Evolutionary conservation across 2,113 vertebrate species (phyloP).

Genomic region (Brienomyrus longianalis): DNA sequence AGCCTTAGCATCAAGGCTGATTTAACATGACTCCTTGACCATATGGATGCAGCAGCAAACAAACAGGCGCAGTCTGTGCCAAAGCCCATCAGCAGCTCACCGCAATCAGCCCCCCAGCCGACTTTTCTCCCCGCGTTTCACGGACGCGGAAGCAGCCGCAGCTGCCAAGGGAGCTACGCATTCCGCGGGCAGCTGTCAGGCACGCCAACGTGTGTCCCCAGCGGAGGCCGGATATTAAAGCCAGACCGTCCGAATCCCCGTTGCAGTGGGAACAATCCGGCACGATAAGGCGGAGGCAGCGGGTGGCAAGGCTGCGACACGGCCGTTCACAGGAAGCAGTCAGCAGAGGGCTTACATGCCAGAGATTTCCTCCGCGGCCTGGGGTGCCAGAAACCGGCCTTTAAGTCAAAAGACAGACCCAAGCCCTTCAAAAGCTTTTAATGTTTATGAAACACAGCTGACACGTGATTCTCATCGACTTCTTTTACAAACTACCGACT

Average conservation of each 20-base stretch:
- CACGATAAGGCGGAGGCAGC: not conserved
- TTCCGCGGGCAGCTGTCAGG: not conserved
- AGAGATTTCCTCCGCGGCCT: not conserved
- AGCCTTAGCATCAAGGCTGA: not conserved
- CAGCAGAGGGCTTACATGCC: not conserved
- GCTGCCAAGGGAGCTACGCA: not conserved
- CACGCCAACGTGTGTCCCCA: not conserved
- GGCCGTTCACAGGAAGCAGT: not conserved
- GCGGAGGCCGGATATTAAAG: not conserved
- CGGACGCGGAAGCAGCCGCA: not conserved
- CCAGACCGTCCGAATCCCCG: not conserved
- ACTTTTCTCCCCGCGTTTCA: not conserved
- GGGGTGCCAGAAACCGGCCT: not conserved
- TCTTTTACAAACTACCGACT: not conserved
- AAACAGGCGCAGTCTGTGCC: not conserved
- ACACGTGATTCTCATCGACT: not conserved
- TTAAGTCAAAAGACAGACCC: not conserved
- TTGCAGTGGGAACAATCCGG: not conserved
- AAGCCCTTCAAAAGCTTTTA: not conserved
- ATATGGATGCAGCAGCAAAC: not conserved
- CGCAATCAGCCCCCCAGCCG: not conserved
- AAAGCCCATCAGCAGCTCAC: not conserved
- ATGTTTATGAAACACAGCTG: not conserved
- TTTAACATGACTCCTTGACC: not conserved
- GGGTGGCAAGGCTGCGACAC: not conserved